These are phyloP conservation scores for Diploptera punctata DNA, from an alignment of 2,888 invertebrate genomes.

Conservation along the genomic window DNA sequence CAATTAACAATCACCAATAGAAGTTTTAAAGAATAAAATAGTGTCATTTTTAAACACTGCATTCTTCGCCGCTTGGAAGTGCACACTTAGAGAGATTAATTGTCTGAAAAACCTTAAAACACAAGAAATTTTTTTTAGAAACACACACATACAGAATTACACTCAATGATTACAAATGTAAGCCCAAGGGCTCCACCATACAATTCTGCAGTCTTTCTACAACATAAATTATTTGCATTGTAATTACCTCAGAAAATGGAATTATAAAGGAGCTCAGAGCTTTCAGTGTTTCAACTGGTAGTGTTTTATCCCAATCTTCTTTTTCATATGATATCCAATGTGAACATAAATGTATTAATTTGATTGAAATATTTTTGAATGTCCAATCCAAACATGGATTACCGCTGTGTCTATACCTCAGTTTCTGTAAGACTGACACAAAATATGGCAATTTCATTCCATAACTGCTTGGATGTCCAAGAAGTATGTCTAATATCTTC, in stretches of 20 bases:
- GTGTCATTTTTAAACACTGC: conserved; percentile 1
- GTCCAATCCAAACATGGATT: neutral
- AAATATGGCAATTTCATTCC: neutral
- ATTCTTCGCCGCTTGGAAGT: neutral
- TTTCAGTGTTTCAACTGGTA: neutral
- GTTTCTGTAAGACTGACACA: neutral
- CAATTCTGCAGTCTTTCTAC: too few species aligned
- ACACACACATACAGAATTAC: neutral
- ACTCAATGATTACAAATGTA: too few species aligned
- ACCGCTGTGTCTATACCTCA: neutral
- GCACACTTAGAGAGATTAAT: neutral
- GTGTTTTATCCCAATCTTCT: neutral
- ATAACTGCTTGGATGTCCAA: neutral
- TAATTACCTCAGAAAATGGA: too few species aligned
- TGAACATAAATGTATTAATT: neutral
- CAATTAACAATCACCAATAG: neutral
- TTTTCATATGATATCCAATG: neutral
- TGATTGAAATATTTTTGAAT: neutral
- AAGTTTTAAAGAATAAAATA: neutral
- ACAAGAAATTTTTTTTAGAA: neutral
- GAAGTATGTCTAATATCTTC: neutral
- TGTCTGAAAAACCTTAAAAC: neutral
- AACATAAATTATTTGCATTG: too few species aligned
- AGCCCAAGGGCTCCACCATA: neutral
- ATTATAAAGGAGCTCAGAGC: neutral